Percentiles rank a stretch among this genome's conserved stretches.
Conservation (phyloP, 2,113 vertebrate genomes). For the Pseudorasbora parva region DNA sequence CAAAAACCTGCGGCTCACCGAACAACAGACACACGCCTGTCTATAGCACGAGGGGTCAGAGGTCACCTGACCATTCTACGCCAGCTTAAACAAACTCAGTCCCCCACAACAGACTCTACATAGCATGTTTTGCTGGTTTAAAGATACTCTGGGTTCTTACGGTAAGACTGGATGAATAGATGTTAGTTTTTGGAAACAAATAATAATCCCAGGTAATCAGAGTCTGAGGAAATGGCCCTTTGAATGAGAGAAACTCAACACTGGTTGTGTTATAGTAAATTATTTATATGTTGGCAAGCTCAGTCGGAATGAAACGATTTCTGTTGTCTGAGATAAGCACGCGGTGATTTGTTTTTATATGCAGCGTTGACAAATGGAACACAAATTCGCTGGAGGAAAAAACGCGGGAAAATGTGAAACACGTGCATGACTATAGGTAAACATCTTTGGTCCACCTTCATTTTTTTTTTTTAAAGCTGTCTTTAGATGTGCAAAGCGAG, state of each 20-base stretch:
- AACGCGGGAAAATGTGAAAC: constrained; percentile 55
- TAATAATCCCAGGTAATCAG: constrained; percentile 33
- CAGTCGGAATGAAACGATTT: constrained; percentile 5
- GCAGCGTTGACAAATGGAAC: constrained; percentile 52
- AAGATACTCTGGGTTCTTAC: constrained; percentile 23
- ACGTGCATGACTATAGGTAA: constrained; percentile 39
- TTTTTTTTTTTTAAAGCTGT: constrained; percentile 43
- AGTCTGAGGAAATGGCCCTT: constrained; percentile 2
- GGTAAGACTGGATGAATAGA: constrained; percentile 44
- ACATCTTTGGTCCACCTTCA: constrained; percentile 53
- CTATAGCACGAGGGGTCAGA: constrained; percentile 28
- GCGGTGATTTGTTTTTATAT: constrained; percentile 60
- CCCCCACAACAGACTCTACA: constrained; percentile 16
- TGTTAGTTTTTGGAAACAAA: constrained; percentile 18
- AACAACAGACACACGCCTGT: constrained; percentile 48
- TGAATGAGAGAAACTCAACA: constrained; percentile 13
- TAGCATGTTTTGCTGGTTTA: constrained; percentile 28
- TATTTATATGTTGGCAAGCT: constrained; percentile 1
- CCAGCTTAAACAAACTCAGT: constrained; percentile 37
- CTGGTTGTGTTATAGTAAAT: background rate
- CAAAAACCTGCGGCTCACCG: constrained; percentile 67
- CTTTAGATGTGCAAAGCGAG: constrained; percentile 50
- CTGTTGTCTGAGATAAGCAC: constrained; percentile 19
- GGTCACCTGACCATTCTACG: constrained; percentile 37
- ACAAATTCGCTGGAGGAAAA: constrained; percentile 49